A percentile compares a stretch with the other conserved stretches of the same genome.
phyloP scores from a whole-genome alignment of 2,797 vertebrate genomes.

The Cercopithecus mitis region DNA sequence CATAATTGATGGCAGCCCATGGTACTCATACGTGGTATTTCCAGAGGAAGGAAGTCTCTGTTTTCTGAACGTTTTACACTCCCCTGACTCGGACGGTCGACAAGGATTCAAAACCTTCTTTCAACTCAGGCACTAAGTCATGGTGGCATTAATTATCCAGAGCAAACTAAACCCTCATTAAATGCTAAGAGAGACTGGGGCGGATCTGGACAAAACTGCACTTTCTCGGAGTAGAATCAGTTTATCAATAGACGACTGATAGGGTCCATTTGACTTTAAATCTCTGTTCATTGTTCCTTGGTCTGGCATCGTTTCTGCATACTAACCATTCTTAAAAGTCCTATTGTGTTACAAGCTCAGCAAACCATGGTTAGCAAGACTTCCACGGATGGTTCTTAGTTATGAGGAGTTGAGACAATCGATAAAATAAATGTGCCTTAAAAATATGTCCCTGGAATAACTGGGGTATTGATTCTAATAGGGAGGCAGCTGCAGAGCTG shows the following conservation, averaged over 20 bases:
- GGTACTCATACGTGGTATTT: constrained; percentile 48
- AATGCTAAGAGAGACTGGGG: background rate
- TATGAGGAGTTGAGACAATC: constrained; percentile 60
- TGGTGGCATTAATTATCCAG: background rate
- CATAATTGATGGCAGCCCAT: constrained; percentile 68
- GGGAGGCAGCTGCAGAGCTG: constrained; percentile 18
- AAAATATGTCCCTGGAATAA: constrained; percentile 59
- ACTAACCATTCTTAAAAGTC: constrained; percentile 39
- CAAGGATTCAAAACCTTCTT: accelerated
- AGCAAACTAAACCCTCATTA: background rate
- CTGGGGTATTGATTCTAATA: constrained; percentile 60
- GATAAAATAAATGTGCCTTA: constrained; percentile 60
- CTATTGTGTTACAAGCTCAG: background rate
- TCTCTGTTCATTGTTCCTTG: background rate
- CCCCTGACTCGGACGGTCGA: background rate
- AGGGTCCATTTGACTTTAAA: background rate
- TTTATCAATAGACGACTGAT: background rate
- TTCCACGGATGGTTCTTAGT: background rate
- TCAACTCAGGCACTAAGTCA: background rate
- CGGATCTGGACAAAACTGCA: background rate
- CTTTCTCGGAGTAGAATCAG: background rate
- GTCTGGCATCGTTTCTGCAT: constrained; percentile 21
- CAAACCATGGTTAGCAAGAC: constrained; percentile 50
- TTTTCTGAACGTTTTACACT: background rate
- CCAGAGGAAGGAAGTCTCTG: constrained; percentile 38